Evolutionary conservation across 23 tunicate genomes (phyloP), one percentile per base, ranked within the genome.

Genomic region (Trididemnum clinides): DNA sequence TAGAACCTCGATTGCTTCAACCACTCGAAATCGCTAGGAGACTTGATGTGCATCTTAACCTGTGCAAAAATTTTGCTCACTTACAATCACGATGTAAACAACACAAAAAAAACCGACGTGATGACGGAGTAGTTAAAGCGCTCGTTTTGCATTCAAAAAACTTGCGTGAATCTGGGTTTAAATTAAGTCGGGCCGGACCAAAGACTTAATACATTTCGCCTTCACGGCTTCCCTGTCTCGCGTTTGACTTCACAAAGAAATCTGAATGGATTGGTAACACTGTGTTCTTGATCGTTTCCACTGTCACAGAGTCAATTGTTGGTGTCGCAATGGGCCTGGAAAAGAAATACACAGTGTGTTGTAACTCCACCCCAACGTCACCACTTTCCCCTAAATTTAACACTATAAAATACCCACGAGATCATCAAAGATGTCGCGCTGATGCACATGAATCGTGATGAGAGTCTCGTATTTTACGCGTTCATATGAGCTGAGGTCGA

Each of bases 401-500:
- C n/a, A n/a, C n/a, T n/a, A n/a, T n/a, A n/a, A n/a, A n/a, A n/a
- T n/a, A 85, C 82, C 37, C 33, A 91, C 96, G 80, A 91, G 26
- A 33, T 87, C 96, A 69, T 91, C 91, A 63, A 91, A 91, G 36
- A 91, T 91, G 49, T 91, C 96, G 39, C 96, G 62, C 57, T 91
- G 96, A 76, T 91, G 96, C 31, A 91, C 96, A 51, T 91, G 96
- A 64, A 91, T 91, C 38, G 96, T 91, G 39, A 91, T 87, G 51
- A 91, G 82, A 15, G 96, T 91, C 64, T 91, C 96, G 64, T 87
- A 91, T 74, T 91, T 91, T 29, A 76, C 84, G 19, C 96, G 34
- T 21, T 91, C 91, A 35, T 81, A 82, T 26, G 80, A 33, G 0
- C 88, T 87, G 20, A 91, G 88, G 7, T 91, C 96, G 26, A 77